Conservation (phyloP, 2,113 vertebrate species). For the Sisor rabdophorus region DNA sequence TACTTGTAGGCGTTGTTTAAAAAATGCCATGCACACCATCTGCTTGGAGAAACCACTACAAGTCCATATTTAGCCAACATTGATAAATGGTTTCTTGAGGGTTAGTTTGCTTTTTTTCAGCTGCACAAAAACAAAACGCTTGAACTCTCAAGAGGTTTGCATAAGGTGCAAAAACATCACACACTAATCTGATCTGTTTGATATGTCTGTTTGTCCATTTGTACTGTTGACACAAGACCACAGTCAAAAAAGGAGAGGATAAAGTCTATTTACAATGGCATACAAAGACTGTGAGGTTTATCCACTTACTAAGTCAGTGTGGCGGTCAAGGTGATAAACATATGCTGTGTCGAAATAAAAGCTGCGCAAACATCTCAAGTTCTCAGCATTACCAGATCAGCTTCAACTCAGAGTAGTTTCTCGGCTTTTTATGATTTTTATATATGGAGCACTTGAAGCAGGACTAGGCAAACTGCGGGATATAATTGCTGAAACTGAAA, state of each 20-base stretch:
- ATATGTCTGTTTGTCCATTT: background rate
- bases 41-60: constrained; percentile 22
- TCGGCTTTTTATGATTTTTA: background rate
- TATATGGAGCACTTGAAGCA: background rate
- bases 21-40: constrained; percentile 12
- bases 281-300: background rate
- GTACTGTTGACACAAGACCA: background rate
- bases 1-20: constrained; percentile 14
- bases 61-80: constrained; percentile 19
- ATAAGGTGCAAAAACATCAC: background rate
- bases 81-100: constrained; percentile 26
- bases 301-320: constrained; percentile 1
- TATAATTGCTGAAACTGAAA: background rate
- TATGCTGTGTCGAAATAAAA: constrained; percentile 5
- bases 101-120: background rate
- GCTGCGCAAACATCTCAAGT: constrained; percentile 7
- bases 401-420: background rate
- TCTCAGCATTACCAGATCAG: background rate
- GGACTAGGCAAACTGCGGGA: background rate
- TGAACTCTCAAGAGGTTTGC: background rate
- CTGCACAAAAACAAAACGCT: background rate
- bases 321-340: constrained; percentile 15
- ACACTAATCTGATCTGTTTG: constrained; percentile 11
- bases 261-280: constrained; percentile 29
- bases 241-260: background rate